Evolutionary conservation across 2,797 vertebrate species (phyloP).

Genomic region (Chaunax sp.): DNA sequence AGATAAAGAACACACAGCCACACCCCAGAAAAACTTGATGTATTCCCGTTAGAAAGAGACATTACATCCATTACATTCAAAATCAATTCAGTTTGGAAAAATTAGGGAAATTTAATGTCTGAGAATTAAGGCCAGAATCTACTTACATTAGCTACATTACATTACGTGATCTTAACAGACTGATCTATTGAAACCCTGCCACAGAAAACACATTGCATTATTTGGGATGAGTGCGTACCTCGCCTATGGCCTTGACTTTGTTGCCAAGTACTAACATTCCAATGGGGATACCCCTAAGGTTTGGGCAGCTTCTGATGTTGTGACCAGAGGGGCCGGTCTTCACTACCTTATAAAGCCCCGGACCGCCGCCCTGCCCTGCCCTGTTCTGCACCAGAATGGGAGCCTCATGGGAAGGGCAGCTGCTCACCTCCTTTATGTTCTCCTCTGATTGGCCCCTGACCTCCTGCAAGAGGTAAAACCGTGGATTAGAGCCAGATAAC

Average conservation of each 20-base stretch:
- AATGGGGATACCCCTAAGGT: conserved; percentile 99
- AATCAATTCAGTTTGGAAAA: conserved; percentile 31
- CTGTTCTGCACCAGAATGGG: conserved; percentile 91
- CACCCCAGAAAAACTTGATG: conserved; percentile 67
- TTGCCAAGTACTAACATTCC: conserved; percentile 99
- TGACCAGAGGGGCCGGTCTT: conserved; percentile 99
- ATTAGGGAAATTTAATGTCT: conserved; percentile 39
- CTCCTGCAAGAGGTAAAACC: conserved; percentile 90
- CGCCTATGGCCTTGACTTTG: conserved; percentile 99
- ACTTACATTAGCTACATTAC: conserved; percentile 55
- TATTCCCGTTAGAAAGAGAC: conserved; percentile 64
- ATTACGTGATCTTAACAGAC: conserved; percentile 67
- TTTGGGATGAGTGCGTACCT: conserved; percentile 89
- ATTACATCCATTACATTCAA: conserved; percentile 50
- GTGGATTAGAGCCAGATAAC: conserved; percentile 67
- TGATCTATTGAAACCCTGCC: conserved; percentile 85
- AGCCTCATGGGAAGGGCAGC: conserved; percentile 93
- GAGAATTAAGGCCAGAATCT: conserved; percentile 64
- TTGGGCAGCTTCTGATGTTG: conserved; percentile 99
- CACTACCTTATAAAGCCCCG: conserved; percentile 99
- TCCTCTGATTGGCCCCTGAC: conserved; percentile 94
- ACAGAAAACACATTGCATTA: conserved; percentile 85
- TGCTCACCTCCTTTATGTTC: conserved; percentile 95
- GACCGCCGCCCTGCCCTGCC: conserved; percentile 94
- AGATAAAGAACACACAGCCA: conserved; percentile 74